These are phyloP conservation scores for Tenebrio molitor DNA, from an alignment of 1,140 invertebrate genomes.

Conservation along the genomic window DNA sequence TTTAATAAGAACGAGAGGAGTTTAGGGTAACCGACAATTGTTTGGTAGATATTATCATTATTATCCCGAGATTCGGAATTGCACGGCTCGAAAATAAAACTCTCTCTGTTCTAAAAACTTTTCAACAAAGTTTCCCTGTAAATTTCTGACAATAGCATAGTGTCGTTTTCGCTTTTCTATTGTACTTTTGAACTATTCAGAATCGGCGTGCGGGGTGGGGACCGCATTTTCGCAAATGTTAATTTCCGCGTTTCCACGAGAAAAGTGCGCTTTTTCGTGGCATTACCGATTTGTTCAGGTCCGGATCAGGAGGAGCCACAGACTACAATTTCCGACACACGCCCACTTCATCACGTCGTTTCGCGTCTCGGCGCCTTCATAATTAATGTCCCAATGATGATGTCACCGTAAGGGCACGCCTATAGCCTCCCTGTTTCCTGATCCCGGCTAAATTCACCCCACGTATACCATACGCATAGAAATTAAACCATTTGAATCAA, in stretches of 20 bases:
- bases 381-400: slow-evolving; percentile 41
- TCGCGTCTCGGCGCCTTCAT: slow-evolving; percentile 38
- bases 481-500: slow-evolving; percentile 38
- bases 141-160: slow-evolving; percentile 28
- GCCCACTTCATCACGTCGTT: slow-evolving; percentile 41
- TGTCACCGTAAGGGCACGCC: slow-evolving; percentile 29
- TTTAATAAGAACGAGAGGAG: slow-evolving; percentile 6
- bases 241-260: slow-evolving; percentile 10
- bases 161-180: slow-evolving; percentile 21
- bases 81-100: slow-evolving; percentile 23
- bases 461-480: slow-evolving; percentile 33
- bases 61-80: slow-evolving; percentile 23
- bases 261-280: slow-evolving; percentile 20
- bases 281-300: slow-evolving; percentile 20
- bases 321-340: slow-evolving; percentile 40
- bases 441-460: slow-evolving; percentile 21
- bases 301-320: slow-evolving; percentile 41
- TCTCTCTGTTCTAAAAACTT: slow-evolving; percentile 22
- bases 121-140: slow-evolving; percentile 14
- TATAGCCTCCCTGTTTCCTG: slow-evolving; percentile 22
- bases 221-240: slow-evolving; percentile 2
- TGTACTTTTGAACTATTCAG: neutral
- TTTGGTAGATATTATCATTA: slow-evolving; percentile 21
- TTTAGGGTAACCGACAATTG: slow-evolving; percentile 30
- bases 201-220: neutral